phyloP scores from a whole-genome alignment of 2,113 vertebrate genomes.

The Bos indicus region DNA sequence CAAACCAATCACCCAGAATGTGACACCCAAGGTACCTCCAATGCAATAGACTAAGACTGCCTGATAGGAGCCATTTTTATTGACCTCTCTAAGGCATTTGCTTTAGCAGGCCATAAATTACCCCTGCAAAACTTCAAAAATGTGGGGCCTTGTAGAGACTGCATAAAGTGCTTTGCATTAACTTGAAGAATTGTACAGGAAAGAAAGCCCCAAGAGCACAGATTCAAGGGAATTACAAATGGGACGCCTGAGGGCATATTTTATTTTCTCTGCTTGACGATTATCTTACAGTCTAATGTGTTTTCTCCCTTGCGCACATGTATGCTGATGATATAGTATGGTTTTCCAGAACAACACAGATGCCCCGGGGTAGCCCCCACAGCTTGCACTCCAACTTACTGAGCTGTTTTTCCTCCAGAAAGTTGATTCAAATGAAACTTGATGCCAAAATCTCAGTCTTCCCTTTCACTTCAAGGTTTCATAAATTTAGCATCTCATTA shows the following conservation, averaged over 20 bases:
- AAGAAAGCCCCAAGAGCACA: constrained; percentile 7
- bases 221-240: constrained; percentile 54
- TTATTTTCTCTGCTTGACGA: constrained; percentile 47
- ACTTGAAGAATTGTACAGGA: constrained; percentile 28
- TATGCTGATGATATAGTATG: constrained; percentile 30
- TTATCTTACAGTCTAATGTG: constrained; percentile 45
- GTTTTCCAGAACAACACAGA: constrained; percentile 7
- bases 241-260: background rate
- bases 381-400: background rate
- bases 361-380: background rate
- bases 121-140: constrained; percentile 15
- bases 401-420: background rate
- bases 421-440: constrained; percentile 41
- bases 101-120: constrained; percentile 34
- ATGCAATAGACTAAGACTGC: background rate
- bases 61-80: background rate
- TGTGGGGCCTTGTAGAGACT: constrained; percentile 1
- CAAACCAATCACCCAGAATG: background rate
- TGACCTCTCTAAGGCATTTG: constrained; percentile 31
- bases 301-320: constrained; percentile 22
- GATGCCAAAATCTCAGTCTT: constrained; percentile 25
- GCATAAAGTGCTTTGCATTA: constrained; percentile 16
- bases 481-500: constrained; percentile 45
- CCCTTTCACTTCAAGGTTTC: constrained; percentile 34
- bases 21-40: background rate